Evolutionary conservation across 2,888 invertebrate genomes (phyloP).

Genomic region (Chloromyia formosa): DNA sequence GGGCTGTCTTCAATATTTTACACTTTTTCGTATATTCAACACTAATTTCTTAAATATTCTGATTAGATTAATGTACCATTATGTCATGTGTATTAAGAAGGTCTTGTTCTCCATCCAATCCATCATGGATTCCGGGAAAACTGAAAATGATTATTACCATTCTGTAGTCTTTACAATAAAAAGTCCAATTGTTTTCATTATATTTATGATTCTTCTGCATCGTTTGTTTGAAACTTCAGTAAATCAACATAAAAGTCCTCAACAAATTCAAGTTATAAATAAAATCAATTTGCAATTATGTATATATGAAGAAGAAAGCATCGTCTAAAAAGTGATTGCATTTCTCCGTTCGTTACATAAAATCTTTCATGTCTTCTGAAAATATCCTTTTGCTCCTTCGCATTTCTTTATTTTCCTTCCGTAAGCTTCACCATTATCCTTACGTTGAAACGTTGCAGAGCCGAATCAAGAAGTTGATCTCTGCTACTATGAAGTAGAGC

Average conservation of each 20-base stretch:
- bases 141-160: no score
- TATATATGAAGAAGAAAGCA: neutral
- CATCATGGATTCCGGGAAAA: no score
- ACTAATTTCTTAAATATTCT: no score
- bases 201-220: no score
- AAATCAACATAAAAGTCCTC: neutral
- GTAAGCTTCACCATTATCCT: neutral
- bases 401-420: neutral
- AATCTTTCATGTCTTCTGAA: conserved; percentile 15
- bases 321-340: conserved; percentile 32
- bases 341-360: conserved; percentile 20
- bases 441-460: neutral
- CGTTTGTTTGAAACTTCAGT: neutral
- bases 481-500: neutral
- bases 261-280: neutral
- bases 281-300: conserved; percentile 27
- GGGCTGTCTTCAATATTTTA: no score
- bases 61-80: no score
- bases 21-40: no score
- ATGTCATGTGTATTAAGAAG: no score
- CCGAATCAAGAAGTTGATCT: conserved; percentile 18
- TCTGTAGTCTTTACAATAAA: no score
- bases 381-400: neutral
- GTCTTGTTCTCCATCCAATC: no score
- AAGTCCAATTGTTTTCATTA: no score